Base-by-base conservation (phyloP, 2,888 invertebrate species). In the Ochropleura plecta region DNA sequence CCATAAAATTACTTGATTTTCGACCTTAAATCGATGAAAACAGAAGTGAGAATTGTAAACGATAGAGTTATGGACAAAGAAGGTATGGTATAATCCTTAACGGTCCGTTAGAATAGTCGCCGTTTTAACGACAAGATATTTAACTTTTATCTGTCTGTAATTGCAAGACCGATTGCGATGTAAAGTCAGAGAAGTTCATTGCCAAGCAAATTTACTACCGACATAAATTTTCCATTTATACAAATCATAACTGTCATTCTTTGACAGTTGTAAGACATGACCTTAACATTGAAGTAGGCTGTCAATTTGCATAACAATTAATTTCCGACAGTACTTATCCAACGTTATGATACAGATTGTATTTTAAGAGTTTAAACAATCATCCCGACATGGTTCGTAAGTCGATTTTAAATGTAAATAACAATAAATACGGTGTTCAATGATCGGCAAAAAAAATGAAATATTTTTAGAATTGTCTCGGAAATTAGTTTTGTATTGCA, bases 401-500 rank as follows among this genome's bases (percentile, higher is more conserved):
- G 69, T 85, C 86, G 86, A 82, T 86, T 89, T 86, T 84, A 78
- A 82, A 81, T 92, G 90, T 92, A 91, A 88, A 91, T 92, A 91
- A 89, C 78, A 86, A 83, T 86, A 85, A 88, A 88, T 88, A 91
- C 86, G 86, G 93, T 94, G 94, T 94, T 94, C 93, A 94, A 76
- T 89, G 89, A 88, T 86, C 88, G 80, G 81, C 83, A 87, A 86
- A 84, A 83, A 88, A 86, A 72, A 44, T 76, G 48, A 79, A 73
- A 83, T 83, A 85, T 88, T 90, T 89, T 90, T 90, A 90, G 88
- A 90, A 79, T 83, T 88, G 88, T 90, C 88, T 89, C 88, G 79
- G 78, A 84, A 84, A 78, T 83, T 93, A 92, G 92, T 93, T 93
- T 93, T 93, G 90, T 93, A 93, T 92, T 87, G 86, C 89, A 91